These are phyloP conservation scores for Chrysocyon brachyurus DNA, from an alignment of 2,797 vertebrate genomes.

Conservation along the genomic window DNA sequence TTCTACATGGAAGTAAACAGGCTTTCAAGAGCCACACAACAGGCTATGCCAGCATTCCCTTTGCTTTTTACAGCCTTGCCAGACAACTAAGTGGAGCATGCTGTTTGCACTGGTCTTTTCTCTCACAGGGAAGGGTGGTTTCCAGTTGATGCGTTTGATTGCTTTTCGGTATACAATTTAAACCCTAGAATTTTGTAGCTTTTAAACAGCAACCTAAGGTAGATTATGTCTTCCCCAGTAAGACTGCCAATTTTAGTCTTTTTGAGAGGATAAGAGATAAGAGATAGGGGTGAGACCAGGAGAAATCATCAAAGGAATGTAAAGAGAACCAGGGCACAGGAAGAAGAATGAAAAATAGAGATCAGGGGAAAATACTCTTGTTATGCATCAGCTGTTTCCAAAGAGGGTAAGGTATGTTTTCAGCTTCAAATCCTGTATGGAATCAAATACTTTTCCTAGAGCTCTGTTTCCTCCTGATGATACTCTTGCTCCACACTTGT, in stretches of 20 bases:
- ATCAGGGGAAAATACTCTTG: constrained; percentile 47
- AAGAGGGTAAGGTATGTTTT: constrained; percentile 61
- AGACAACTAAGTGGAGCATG: constrained; percentile 51
- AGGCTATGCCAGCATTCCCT: neutral
- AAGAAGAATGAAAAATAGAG: constrained; percentile 39
- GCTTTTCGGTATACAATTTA: constrained; percentile 72
- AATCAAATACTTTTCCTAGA: constrained; percentile 42
- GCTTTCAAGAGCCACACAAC: constrained; percentile 3
- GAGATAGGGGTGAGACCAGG: constrained; percentile 29
- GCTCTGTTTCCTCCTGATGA: constrained; percentile 26
- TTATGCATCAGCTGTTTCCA: constrained; percentile 39
- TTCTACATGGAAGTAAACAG: neutral
- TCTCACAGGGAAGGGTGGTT: constrained; percentile 48
- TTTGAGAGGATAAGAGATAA: constrained; percentile 71
- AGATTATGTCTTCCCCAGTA: constrained; percentile 74
- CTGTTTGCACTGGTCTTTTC: constrained; percentile 57
- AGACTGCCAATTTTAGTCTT: constrained; percentile 76
- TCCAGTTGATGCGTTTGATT: constrained; percentile 80
- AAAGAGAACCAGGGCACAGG: constrained; percentile 16
- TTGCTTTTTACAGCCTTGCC: constrained; percentile 20
- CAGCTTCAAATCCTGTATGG: constrained; percentile 25
- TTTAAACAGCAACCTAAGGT: constrained; percentile 77
- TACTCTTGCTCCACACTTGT: constrained; percentile 4
- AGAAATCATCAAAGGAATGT: constrained; percentile 69
- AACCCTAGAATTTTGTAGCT: constrained; percentile 75